Percentiles rank a stretch among this genome's conserved stretches.
Evolutionary conservation across 1,140 invertebrate species (phyloP).

Genomic region (Nasonia giraulti): DNA sequence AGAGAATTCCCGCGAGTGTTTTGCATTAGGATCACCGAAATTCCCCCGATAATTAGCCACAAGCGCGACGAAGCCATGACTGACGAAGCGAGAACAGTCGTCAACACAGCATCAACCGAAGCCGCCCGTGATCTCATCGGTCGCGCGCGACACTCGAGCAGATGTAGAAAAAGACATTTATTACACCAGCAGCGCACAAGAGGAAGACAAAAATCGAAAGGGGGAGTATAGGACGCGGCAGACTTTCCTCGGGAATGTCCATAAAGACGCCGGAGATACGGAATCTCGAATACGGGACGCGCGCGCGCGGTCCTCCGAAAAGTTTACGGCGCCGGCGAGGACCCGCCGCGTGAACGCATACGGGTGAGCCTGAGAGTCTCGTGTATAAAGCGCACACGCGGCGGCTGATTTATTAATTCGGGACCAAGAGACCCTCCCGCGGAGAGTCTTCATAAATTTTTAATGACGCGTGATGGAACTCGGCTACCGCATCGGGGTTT

Average conservation of each 20-base stretch:
- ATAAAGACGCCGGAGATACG: constrained; percentile 56
- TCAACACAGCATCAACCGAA: background rate
- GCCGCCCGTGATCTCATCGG: constrained; percentile 37
- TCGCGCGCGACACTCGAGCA: constrained; percentile 10
- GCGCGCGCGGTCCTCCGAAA: background rate
- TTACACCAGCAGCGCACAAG: background rate
- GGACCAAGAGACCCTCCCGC: background rate
- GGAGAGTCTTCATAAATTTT: constrained; percentile 30
- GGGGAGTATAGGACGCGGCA: constrained; percentile 24
- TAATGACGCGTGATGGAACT: background rate
- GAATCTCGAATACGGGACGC: constrained; percentile 50
- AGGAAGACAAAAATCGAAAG: background rate
- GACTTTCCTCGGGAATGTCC: constrained; percentile 53
- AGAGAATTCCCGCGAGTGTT: background rate
- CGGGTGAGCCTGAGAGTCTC: background rate
- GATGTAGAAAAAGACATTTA: constrained; percentile 42
- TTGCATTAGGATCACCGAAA: background rate
- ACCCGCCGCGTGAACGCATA: background rate
- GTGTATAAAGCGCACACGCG: background rate
- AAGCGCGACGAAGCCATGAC: background rate
- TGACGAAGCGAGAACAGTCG: constrained; percentile 7
- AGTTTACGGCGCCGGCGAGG: background rate
- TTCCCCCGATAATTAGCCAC: background rate
- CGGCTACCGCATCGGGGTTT: background rate
- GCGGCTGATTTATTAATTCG: constrained; percentile 53